Evolutionary conservation across 2,888 invertebrate species (phyloP).

Genomic region (Silvanus unidentatus): DNA sequence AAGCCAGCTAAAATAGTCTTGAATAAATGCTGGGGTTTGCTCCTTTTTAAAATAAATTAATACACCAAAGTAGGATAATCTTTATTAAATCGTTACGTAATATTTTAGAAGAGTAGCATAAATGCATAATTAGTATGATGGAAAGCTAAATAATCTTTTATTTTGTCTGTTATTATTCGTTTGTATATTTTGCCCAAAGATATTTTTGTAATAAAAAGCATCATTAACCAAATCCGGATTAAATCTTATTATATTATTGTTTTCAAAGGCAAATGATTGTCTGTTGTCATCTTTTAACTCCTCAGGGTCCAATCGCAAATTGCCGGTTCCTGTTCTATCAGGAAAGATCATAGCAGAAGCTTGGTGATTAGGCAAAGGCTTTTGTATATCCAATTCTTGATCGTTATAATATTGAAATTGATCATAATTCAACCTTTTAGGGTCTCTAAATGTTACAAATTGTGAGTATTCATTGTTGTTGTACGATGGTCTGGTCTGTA

Average conservation of each 20-base stretch:
- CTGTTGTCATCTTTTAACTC: slow-evolving; percentile 23
- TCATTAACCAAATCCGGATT: slow-evolving; percentile 10
- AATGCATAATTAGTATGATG: neutral
- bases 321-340: slow-evolving; percentile 51
- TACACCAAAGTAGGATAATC: no score
- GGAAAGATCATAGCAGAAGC: slow-evolving; percentile 47
- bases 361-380: slow-evolving; percentile 33
- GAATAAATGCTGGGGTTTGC: no score
- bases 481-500: slow-evolving; percentile 19
- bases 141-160: slow-evolving; percentile 3
- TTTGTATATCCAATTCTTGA: slow-evolving; percentile 31
- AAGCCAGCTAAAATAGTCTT: no score
- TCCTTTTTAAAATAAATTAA: no score
- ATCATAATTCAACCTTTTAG: slow-evolving; percentile 15
- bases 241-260: slow-evolving; percentile 17
- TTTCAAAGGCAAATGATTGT: slow-evolving; percentile 12
- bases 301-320: slow-evolving; percentile 46
- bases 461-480: slow-evolving; percentile 9
- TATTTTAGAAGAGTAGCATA: no score
- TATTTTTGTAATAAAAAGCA: slow-evolving; percentile 9
- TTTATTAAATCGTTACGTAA: no score
- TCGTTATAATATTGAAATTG: slow-evolving; percentile 9
- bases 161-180: slow-evolving; percentile 1
- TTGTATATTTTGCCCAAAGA: neutral
- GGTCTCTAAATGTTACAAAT: no score